Conservation (phyloP, 2,888 invertebrate genomes). For the Ennomos quercinarius region DNA sequence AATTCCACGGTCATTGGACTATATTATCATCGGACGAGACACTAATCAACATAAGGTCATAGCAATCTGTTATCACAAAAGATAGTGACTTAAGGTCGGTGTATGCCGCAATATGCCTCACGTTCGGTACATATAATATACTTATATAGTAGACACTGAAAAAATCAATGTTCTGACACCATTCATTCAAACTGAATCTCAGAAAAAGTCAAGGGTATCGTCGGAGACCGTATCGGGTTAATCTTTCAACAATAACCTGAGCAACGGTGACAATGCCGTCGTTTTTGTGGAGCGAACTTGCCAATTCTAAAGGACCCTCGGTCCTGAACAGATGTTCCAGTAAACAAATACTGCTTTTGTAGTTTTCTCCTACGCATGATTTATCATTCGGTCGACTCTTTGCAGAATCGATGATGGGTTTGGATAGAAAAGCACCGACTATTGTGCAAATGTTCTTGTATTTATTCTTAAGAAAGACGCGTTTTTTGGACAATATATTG, state of each 20-base stretch:
- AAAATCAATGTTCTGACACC: conserved; percentile 46
- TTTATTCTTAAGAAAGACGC: conserved; percentile 72
- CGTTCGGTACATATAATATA: conserved; percentile 39
- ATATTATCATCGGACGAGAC: conserved; percentile 69
- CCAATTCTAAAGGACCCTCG: conserved; percentile 66
- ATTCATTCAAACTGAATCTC: conserved; percentile 50
- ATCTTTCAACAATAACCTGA: conserved; percentile 77
- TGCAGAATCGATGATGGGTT: conserved; percentile 72
- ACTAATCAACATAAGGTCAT: conserved; percentile 78
- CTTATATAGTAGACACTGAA: conserved; percentile 13
- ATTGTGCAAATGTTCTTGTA: conserved; percentile 79
- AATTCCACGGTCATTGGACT: conserved; percentile 80
- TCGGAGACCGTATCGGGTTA: conserved; percentile 76
- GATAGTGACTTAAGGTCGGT: conserved; percentile 79
- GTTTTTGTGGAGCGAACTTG: conserved; percentile 65
- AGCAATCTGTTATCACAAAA: conserved; percentile 74
- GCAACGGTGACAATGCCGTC: conserved; percentile 64
- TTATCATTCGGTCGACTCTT: conserved; percentile 63
- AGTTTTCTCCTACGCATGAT: conserved; percentile 77
- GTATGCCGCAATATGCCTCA: conserved; percentile 65
- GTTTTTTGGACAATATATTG: conserved; percentile 71
- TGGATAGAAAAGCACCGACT: conserved; percentile 61
- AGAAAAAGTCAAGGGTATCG: conserved; percentile 74
- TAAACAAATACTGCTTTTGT: conserved; percentile 76
- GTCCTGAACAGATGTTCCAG: conserved; percentile 75